phyloP scores from a whole-genome alignment of 2,113 vertebrate genomes.

The Oenanthe melanoleuca region DNA sequence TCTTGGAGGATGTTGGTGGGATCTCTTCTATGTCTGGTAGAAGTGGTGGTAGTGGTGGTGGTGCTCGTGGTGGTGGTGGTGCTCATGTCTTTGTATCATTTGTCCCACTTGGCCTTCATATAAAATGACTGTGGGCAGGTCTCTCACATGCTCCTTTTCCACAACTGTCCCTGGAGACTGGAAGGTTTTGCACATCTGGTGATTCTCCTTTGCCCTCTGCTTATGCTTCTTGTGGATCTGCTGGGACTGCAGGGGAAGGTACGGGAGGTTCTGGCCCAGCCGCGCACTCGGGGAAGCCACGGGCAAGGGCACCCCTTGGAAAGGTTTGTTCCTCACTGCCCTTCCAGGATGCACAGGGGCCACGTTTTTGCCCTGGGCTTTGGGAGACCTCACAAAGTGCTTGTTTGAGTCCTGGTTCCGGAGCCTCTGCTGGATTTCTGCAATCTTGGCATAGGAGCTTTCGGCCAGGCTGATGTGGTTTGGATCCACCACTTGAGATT shows the following conservation, averaged over 20 bases:
- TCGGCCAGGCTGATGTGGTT: slow-evolving; percentile 75
- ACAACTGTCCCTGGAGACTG: slow-evolving; percentile 78
- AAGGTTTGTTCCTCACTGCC: slow-evolving; percentile 84
- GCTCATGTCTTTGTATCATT: slow-evolving; percentile 95
- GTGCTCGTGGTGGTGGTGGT: slow-evolving; percentile 97
- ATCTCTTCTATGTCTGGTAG: slow-evolving; percentile 89
- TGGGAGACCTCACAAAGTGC: slow-evolving; percentile 90
- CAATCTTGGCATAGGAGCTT: slow-evolving; percentile 72
- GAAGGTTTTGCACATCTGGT: slow-evolving; percentile 81
- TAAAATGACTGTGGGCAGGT: slow-evolving; percentile 86
- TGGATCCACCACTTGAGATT: slow-evolving; percentile 80
- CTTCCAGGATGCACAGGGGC: slow-evolving; percentile 78
- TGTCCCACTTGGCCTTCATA: slow-evolving; percentile 90
- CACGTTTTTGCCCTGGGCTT: slow-evolving; percentile 80
- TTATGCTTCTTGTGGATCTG: slow-evolving; percentile 91
- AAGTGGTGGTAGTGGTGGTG: slow-evolving; percentile 99
- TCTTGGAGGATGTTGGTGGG: background rate
- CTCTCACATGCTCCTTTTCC: slow-evolving; percentile 89
- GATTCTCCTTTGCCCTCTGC: slow-evolving; percentile 89
- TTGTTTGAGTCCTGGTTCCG: slow-evolving; percentile 84
- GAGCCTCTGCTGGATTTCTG: slow-evolving; percentile 78
- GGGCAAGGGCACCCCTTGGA: slow-evolving; percentile 50
- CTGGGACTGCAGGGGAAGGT: slow-evolving; percentile 82
- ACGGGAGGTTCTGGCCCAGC: slow-evolving; percentile 78
- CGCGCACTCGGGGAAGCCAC: slow-evolving; percentile 74